Conservation (phyloP, 2,797 vertebrate genomes). For the Gallirallus australis region DNA sequence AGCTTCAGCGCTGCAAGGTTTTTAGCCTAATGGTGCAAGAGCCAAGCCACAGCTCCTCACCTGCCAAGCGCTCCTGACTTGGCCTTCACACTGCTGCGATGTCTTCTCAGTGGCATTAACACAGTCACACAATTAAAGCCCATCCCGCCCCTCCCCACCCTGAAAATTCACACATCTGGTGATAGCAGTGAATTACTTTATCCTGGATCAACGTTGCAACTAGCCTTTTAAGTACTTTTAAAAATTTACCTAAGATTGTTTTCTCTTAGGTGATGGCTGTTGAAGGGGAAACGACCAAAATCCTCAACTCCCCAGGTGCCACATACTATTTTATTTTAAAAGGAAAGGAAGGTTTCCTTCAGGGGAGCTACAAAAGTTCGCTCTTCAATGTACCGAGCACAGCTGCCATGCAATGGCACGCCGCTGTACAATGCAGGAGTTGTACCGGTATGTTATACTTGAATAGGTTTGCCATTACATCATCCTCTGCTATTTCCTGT, state of each 20-base stretch:
- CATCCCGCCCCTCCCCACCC: not conserved
- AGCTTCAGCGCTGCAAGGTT: not conserved
- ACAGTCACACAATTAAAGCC: not conserved
- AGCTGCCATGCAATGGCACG: not conserved
- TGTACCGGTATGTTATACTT: not conserved
- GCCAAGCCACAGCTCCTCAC: not conserved
- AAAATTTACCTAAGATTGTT: not conserved
- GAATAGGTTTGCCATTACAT: constrained; percentile 56
- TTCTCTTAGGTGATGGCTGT: not conserved
- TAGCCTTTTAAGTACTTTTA: not conserved
- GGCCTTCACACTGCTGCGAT: not conserved
- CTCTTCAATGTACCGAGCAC: not conserved
- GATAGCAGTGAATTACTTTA: not conserved
- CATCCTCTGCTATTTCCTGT: constrained; percentile 72
- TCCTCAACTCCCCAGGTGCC: not conserved
- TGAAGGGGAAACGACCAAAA: not conserved
- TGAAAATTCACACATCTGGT: not conserved
- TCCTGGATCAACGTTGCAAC: not conserved
- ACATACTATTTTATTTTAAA: not conserved
- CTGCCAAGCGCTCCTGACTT: not conserved
- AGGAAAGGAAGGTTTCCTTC: not conserved
- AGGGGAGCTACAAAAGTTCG: not conserved
- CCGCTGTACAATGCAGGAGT: not conserved
- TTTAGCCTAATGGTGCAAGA: not conserved
- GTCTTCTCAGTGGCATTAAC: not conserved